Base-by-base conservation (phyloP, 2,888 invertebrate species). In the Scaptomyza flava region DNA sequence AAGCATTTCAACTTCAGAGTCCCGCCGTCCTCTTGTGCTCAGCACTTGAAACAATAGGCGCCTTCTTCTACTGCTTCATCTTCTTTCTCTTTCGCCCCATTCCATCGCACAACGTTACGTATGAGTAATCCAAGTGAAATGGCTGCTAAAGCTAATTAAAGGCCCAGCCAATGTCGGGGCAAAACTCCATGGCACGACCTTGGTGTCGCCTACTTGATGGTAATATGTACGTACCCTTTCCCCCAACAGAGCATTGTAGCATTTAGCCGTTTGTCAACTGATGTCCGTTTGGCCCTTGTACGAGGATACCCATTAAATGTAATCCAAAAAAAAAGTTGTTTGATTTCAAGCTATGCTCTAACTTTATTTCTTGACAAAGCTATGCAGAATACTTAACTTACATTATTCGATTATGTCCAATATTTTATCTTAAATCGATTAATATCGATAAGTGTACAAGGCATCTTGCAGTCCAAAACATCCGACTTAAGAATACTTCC, bases 121-220 rank as follows among this genome's bases (percentile, higher is more conserved):
- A 80, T 82, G 82, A 81, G 84, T 82, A 84, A 82, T 82, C 79
- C 83, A 62, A 51, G 41, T 8, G 14, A 41, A 56, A 38, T 17
- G 46, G 60, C 60, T 52, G 64, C 60, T 57, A 77, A 76, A 72
- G 81, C 84, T 82, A 82, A 82, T 82, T 82, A 82, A 81, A 81
- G 81, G 81, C 75, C 75, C 79, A 81, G 71, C 78, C 50, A 50
- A n/a, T 20, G 72, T 63, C 62, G 20, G 20, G 50, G 56, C 52
- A 64, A 70, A 79, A 83, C 82, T 81, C 51, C 51, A 36, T 14
- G 64, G 65, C 69, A 48, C 53, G 67, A 67, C 80, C 80, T 75
- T 63, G 76, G 69, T 36, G 12, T 61, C 54, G 71, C 58, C 74
- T 57, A 65, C 50, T 71, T 52, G 75, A 75, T 64, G 71, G 34